phyloP scores from a whole-genome alignment of 2,888 invertebrate species.

The Epinotia ramella region DNA sequence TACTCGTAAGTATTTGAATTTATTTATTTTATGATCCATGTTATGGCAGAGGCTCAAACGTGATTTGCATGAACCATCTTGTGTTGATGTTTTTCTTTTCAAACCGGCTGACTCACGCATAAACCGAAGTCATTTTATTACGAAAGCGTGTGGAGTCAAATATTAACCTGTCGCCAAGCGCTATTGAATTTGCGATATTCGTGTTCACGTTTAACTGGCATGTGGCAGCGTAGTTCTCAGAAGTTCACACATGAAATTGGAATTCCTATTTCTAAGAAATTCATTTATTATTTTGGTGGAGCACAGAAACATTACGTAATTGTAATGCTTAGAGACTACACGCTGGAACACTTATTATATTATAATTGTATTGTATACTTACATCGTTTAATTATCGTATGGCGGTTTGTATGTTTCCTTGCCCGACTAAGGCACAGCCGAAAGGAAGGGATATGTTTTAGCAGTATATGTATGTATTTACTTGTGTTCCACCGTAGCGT shows the following conservation, averaged over 20 bases:
- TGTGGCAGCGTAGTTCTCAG: constrained; percentile 21
- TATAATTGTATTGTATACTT: not conserved
- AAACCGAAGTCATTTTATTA: constrained; percentile 41
- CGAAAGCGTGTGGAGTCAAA: constrained; percentile 12
- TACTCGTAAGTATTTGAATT: constrained; percentile 45
- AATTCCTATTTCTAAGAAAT: constrained; percentile 32
- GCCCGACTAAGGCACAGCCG: no score
- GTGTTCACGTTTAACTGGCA: constrained; percentile 15
- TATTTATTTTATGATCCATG: constrained; percentile 45
- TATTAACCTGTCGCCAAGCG: constrained; percentile 21
- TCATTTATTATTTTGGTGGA: constrained; percentile 33
- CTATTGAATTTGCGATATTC: constrained; percentile 8
- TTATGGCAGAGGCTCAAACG: constrained; percentile 44
- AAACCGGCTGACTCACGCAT: constrained; percentile 48
- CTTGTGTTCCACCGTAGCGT: no score
- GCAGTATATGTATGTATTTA: no score
- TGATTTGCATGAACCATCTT: constrained; percentile 50
- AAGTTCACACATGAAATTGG: constrained; percentile 27
- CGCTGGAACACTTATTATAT: not conserved
- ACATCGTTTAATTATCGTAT: not conserved
- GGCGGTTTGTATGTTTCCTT: no score
- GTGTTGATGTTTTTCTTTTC: constrained; percentile 46
- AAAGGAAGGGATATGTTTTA: no score
- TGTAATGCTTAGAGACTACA: no score
- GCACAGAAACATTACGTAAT: constrained; percentile 2